Evolutionary conservation across 1,140 invertebrate genomes (phyloP), one percentile per base, ranked within the genome.

Genomic region (Dryas iulia): DNA sequence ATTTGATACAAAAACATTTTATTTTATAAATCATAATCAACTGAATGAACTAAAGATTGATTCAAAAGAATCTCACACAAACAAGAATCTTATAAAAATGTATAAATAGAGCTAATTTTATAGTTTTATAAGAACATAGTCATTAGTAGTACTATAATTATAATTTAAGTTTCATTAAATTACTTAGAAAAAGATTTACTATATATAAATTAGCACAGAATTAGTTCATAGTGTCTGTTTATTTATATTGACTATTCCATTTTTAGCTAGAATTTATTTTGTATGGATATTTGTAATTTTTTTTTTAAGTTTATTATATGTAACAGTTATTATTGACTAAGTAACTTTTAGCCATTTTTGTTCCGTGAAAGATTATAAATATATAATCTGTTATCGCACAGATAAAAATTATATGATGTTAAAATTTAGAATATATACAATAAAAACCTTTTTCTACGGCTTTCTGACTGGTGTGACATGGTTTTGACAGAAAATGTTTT

Each of bases 101-200:
- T 58, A 28, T 57, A 30, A 28, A 57, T 58, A 28, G 56, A 26
- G 28, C 28, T 26, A 58, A 58, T 30, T 21, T 26, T 28, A 23
- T 57, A 26, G 26, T n/a, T 58, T 28, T 28, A 58, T 58, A 30
- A 28, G 23, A 18, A 30, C 12, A 58, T 14, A 58, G 39, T 47
- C 39, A 47, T 47, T 47, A 10, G 39, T 47, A 47, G 14, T 47
- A 47, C 39, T 18, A 10, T n/a, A 25, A 7, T 57, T 24, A 57
- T 25, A n/a, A n/a, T 24, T 57, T 57, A 57, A 57, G 25, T 58
- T 58, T 28, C 7, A 58, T 58, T 18, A 28, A 58, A 58, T 3
- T 58, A 14, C 10, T 28, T 30, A 21, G 18, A 47, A 47, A 10
- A 18, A 14, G 18, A 18, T 47, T 18, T 35, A 35, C 33, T 6